Base-by-base conservation (phyloP, 2,797 vertebrate species). In the Danio choprae region DNA sequence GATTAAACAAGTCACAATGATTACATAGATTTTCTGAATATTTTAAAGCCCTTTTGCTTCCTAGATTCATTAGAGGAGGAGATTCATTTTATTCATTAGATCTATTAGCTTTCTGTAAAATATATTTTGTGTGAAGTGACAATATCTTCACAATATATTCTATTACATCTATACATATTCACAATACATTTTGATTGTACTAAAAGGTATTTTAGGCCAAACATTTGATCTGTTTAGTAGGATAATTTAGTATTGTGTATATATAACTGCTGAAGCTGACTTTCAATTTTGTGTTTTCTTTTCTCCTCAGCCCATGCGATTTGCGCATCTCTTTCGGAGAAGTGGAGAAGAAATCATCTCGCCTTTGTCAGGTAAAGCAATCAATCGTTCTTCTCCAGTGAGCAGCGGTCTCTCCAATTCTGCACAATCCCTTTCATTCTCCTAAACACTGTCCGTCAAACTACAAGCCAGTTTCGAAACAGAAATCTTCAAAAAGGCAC, bases 361-460 rank as follows among this genome's bases (percentile, higher is more conserved):
- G 12, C 12, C 12, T 7, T 12, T 46, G 44, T 46, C 18, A 69
- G 55, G 76, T 69, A 40, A 29, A 69, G 64, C 18, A 13, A 53
- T 64, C 5, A 7, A 59, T 46, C 1, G 15, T 41, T 50, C 75
- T 58, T 18, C 51, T 56, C 38, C 40, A 44, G 50, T 18, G 18
- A 13, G 9, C 36, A 44, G 6, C 13, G 22, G 7, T 59, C 43
- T 40, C 8, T 69, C 29, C 55, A 10, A 78, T 64, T 59, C n/a
- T 69, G n/a, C 18, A 4, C 12, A 18, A 20, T 29, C 7, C 36
- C 41, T 68, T 67, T 58, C 62, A 56, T 59, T 43, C n/a, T 62
- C 22, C 16, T 74, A 48, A 36, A 74, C 22, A 48, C 55, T 68
- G 53, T 77, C 51, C 53, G 5, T 77, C 53, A 59, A 68, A 78